These are phyloP conservation scores for Anser brachyrhynchus DNA, from an alignment of 2,113 vertebrate species.

Conservation along the genomic window DNA sequence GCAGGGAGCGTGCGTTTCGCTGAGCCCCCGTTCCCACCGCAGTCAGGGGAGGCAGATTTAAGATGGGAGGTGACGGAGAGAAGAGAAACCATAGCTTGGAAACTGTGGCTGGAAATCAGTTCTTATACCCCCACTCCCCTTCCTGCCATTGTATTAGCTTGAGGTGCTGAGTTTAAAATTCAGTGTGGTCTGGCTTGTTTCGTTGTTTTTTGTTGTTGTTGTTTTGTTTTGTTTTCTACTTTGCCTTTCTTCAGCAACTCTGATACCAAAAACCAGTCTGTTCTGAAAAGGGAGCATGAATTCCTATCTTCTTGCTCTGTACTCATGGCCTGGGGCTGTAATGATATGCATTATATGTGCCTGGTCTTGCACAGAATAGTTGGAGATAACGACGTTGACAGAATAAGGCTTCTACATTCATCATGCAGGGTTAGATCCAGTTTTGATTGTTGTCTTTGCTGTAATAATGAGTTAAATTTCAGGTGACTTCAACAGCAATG, in stretches of 20 bases:
- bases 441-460: background rate
- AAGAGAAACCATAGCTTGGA: background rate
- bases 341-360: background rate
- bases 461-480: background rate
- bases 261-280: background rate
- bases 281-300: background rate
- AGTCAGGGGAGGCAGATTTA: background rate
- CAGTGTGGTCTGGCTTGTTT: background rate
- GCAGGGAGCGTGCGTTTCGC: background rate
- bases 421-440: background rate
- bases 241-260: background rate
- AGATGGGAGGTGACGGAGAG: rapidly evolving
- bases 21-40: background rate
- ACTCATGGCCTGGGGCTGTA: background rate
- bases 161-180: background rate
- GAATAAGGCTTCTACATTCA: background rate
- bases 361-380: background rate
- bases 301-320: background rate
- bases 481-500: background rate
- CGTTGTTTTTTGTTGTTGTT: too few species aligned
- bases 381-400: background rate
- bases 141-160: background rate
- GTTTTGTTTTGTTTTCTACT: background rate
- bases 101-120: background rate
- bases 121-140: background rate